A percentile compares a stretch with the other conserved stretches of the same genome.
These are phyloP conservation scores for Octodon degus DNA, from an alignment of 2,113 vertebrate genomes.

Conservation along the genomic window DNA sequence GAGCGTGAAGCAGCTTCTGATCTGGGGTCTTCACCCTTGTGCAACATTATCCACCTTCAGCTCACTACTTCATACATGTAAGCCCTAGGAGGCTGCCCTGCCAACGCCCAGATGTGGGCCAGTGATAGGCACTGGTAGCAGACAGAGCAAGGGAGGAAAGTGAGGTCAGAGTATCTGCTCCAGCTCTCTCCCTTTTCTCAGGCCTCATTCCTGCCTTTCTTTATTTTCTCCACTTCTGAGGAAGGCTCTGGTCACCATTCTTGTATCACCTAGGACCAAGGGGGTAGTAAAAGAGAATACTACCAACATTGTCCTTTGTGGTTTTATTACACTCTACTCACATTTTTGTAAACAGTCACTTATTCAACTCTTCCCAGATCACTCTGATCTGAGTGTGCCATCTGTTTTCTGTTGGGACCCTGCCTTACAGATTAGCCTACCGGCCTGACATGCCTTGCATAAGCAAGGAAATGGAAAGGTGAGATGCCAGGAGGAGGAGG, in stretches of 20 bases:
- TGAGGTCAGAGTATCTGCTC: not conserved
- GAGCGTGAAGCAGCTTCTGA: not conserved
- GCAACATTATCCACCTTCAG: not conserved
- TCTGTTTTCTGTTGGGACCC: slow-evolving; percentile 70
- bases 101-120: not conserved
- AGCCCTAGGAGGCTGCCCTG: not conserved
- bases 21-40: not conserved
- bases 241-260: not conserved
- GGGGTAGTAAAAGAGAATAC: slow-evolving; percentile 4
- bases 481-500: slow-evolving; percentile 14
- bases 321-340: slow-evolving; percentile 27
- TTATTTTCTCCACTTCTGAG: not conserved
- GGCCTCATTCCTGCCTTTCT: slow-evolving; percentile 6
- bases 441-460: slow-evolving; percentile 57
- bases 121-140: not conserved
- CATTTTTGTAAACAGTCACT: slow-evolving; percentile 60
- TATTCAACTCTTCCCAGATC: slow-evolving; percentile 64
- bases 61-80: not conserved
- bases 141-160: not conserved
- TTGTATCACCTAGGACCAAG: not conserved
- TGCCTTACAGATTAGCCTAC: slow-evolving; percentile 59
- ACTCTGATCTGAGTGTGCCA: slow-evolving; percentile 68
- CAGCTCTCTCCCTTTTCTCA: not conserved
- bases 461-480: slow-evolving; percentile 55
- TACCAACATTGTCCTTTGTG: slow-evolving; percentile 17